phyloP scores from a whole-genome alignment of 2,113 vertebrate genomes.

The Trachemys scripta region DNA sequence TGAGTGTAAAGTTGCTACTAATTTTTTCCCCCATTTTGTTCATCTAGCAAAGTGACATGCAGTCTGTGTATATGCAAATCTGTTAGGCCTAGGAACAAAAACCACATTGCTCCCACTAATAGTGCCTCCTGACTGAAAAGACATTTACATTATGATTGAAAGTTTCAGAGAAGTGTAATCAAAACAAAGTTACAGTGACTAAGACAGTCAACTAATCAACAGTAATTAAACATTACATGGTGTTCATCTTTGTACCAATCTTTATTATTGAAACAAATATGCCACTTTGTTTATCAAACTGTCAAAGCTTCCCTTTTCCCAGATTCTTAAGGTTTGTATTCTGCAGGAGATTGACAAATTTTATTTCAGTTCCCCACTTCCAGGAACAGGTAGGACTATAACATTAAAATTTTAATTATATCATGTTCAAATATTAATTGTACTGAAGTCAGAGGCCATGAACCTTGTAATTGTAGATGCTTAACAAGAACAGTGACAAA shows the following conservation, averaged over 20 bases:
- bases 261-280: conserved; percentile 17
- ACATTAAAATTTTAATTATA: neutral
- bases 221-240: conserved; percentile 13
- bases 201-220: conserved; percentile 36
- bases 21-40: conserved; percentile 1
- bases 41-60: conserved; percentile 43
- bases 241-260: neutral
- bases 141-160: conserved; percentile 29
- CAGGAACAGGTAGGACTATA: neutral
- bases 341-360: neutral
- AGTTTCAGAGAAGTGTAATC: conserved; percentile 45
- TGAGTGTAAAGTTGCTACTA: neutral
- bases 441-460: neutral
- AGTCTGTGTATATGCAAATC: conserved; percentile 24
- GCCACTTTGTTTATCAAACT: neutral
- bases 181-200: conserved; percentile 26
- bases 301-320: conserved; percentile 25
- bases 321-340: conserved; percentile 5
- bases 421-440: neutral
- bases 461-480: neutral
- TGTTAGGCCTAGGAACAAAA: conserved; percentile 51
- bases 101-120: conserved; percentile 65
- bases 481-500: neutral
- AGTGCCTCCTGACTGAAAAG: conserved; percentile 52
- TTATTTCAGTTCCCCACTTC: neutral